phyloP scores from a whole-genome alignment of 37 sponge, comb jelly and placozoan genomes.

The Ephydatia muelleri region DNA sequence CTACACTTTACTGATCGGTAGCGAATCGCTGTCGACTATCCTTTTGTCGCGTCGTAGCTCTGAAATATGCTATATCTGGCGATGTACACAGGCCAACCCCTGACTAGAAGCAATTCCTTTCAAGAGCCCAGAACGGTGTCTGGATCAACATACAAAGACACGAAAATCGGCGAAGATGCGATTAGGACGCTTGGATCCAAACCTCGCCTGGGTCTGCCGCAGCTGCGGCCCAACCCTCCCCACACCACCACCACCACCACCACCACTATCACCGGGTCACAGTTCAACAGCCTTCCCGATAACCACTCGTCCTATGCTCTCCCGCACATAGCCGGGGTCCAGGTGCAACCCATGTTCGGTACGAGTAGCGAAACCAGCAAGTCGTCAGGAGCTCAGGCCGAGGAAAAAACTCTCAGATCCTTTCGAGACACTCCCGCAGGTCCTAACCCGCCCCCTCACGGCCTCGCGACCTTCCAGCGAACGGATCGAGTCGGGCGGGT shows the following conservation, averaged over 20 bases:
- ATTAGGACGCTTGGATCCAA: not conserved
- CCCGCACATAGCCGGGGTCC: conserved; percentile 63
- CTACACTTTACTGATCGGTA: not conserved
- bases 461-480: conserved; percentile 20
- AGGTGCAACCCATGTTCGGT: conserved; percentile 78
- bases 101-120: conserved; percentile 70
- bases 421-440: conserved; percentile 39
- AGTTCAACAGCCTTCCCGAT: conserved; percentile 42
- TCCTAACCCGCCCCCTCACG: conserved; percentile 57
- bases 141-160: not conserved
- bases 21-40: not conserved
- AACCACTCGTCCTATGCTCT: conserved; percentile 26
- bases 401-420: not conserved
- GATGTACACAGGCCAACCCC: conserved; percentile 72
- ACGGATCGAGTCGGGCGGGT: conserved; percentile 32
- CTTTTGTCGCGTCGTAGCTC: not conserved
- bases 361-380: conserved; percentile 12
- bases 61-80: conserved; percentile 20
- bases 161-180: not conserved
- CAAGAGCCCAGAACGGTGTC: conserved; percentile 41
- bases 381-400: not conserved
- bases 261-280: conserved; percentile 1
- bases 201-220: conserved; percentile 39
- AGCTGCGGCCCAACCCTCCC: conserved; percentile 32
- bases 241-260: not conserved